These are phyloP conservation scores for Neoaliturus tenellus DNA, from an alignment of 2,888 invertebrate genomes.

Conservation along the genomic window DNA sequence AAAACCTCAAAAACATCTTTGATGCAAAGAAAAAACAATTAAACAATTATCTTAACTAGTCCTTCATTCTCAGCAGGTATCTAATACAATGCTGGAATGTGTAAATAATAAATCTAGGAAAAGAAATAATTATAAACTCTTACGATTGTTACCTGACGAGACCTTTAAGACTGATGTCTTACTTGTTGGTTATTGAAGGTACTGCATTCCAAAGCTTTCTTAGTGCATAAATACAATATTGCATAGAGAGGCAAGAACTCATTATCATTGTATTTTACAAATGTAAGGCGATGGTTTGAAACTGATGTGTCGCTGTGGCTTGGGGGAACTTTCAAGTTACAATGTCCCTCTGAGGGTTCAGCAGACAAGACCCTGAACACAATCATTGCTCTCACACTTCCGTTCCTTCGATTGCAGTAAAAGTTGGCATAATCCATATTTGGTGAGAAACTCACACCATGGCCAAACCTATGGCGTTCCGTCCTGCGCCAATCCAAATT, in stretches of 20 bases:
- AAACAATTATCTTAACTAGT: no score
- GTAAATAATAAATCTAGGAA: neutral
- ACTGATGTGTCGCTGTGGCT: neutral
- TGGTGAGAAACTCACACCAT: neutral
- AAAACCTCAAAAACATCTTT: no score
- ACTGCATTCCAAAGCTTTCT: neutral
- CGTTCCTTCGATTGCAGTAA: neutral
- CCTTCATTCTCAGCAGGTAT: neutral
- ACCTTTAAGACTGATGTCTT: no score
- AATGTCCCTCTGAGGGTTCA: neutral
- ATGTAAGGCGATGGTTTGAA: neutral
- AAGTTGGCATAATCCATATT: conserved; percentile 17
- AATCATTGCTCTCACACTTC: neutral
- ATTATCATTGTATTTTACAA: conserved; percentile 2
- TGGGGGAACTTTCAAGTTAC: neutral
- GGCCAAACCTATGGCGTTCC: neutral
- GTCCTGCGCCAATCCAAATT: conserved; percentile 14
- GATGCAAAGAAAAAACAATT: no score
- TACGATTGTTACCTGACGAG: no score
- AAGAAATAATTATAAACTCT: no score
- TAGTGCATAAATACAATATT: neutral
- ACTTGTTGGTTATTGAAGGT: neutral
- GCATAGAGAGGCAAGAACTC: conserved; percentile 2
- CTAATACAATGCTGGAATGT: neutral
- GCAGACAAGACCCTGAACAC: neutral